phyloP scores from a whole-genome alignment of 2,888 invertebrate species.

The Acleris sparsana region DNA sequence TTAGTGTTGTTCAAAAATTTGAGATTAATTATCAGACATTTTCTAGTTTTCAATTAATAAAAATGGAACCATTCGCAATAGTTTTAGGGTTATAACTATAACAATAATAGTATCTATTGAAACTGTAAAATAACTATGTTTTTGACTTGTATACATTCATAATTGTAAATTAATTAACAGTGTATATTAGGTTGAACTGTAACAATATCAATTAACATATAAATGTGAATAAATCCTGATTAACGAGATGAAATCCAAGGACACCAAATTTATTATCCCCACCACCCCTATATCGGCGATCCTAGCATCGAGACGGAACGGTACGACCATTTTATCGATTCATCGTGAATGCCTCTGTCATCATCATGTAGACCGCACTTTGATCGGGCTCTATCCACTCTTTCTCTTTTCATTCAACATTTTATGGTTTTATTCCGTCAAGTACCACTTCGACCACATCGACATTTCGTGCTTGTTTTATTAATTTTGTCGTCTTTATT shows the following conservation, averaged over 20 bases:
- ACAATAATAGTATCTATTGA: conserved; percentile 78
- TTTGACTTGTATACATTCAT: conserved; percentile 82
- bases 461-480: conserved; percentile 70
- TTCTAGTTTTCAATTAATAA: conserved; percentile 58
- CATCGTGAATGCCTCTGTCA: conserved; percentile 83
- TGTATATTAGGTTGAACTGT: conserved; percentile 78
- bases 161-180: conserved; percentile 73
- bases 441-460: conserved; percentile 56
- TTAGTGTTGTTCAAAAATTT: conserved; percentile 50
- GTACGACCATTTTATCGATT: conserved; percentile 81
- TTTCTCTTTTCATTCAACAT: conserved; percentile 69
- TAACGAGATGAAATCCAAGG: conserved; percentile 66
- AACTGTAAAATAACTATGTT: conserved; percentile 81
- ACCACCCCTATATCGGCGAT: conserved; percentile 74
- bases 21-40: conserved; percentile 58
- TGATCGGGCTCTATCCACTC: conserved; percentile 73
- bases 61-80: conserved; percentile 78
- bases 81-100: conserved; percentile 79
- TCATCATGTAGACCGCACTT: conserved; percentile 80
- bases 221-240: conserved; percentile 81
- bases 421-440: conserved; percentile 58
- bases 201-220: conserved; percentile 75
- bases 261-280: conserved; percentile 72
- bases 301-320: conserved; percentile 79
- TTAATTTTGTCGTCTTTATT: conserved; percentile 56